phyloP scores from a whole-genome alignment of 1,140 invertebrate genomes.

The Teleogryllus occipitalis region DNA sequence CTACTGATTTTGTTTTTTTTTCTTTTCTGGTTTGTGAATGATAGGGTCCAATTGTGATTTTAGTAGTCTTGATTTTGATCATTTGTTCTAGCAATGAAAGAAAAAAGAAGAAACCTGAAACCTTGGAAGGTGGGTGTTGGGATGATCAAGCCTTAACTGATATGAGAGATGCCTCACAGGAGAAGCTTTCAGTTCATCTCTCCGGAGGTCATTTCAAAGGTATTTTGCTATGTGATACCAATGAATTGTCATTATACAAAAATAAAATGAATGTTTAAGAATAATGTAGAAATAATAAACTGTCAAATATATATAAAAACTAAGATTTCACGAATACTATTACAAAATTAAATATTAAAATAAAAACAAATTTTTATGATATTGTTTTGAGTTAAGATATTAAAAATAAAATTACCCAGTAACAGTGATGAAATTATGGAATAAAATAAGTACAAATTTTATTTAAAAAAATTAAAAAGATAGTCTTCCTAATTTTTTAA shows the following conservation, averaged over 20 bases:
- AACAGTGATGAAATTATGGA: background rate
- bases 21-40: no score
- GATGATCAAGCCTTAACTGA: slow-evolving; percentile 23
- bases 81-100: background rate
- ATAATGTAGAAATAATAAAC: background rate
- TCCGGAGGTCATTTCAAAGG: slow-evolving; percentile 41
- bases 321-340: no score
- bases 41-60: no score
- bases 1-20: no score
- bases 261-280: background rate
- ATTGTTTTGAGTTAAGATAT: no score
- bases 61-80: background rate
- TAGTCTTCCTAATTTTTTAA: no score
- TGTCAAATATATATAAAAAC: background rate
- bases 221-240: slow-evolving; percentile 24
- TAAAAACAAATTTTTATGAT: no score
- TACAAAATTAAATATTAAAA: no score
- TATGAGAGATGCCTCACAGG: slow-evolving; percentile 26
- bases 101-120: slow-evolving; percentile 44
- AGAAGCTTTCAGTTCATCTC: slow-evolving; percentile 37
- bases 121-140: slow-evolving; percentile 41
- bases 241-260: background rate
- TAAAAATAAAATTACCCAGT: no score
- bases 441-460: background rate
- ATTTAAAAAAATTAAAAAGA: background rate